Base-by-base conservation (phyloP, 2,113 vertebrate species). In the Podarcis cretensis region DNA sequence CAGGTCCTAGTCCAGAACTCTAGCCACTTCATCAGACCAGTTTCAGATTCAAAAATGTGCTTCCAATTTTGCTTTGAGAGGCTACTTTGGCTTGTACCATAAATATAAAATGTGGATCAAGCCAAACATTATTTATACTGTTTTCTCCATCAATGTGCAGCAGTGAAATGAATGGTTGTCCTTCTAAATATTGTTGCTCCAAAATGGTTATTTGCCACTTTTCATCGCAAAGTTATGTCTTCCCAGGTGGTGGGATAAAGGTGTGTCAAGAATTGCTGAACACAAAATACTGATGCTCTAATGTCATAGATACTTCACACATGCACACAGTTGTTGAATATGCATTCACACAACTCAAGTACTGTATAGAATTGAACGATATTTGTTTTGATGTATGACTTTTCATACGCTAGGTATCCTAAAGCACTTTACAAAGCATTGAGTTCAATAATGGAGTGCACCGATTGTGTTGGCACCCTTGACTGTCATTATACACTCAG, bases 321-420 rank as follows among this genome's bases (percentile, higher is more conserved):
- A 54, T 2, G 2, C 48, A 54, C 43, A 86, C 75, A 92, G 81
- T 92, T 84, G 83, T 91, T 96, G 95, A 96, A 95, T 95, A 96
- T 96, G 91, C 85, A 96, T 95, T 91, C 88, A 73, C 32, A 90
- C 86, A 93, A 89, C 86, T 82, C 90, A 91, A 90, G 90, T 74
- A 96, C 83, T 86, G 91, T 87, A 89, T 43, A 92, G 87, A 94
- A 94, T 71, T 86, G 86, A 96, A 91, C 25, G 89, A 85, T 95
- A 94, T 96, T 94, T 93, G 89, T 91, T 90, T 94, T 95, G 93
- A 95, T 95, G 85, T 94, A 95, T 91, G 81, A 63, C 91, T 92
- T 93, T 96, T 97, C 95, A 94, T 87, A 94, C 84, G 94, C 90
- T 95, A 96, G 94, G 92, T 95, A 95, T 94, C 95, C 89, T 85